These are phyloP conservation scores for Leptonema lineaticorne DNA, from an alignment of 1,140 invertebrate species.

Conservation along the genomic window DNA sequence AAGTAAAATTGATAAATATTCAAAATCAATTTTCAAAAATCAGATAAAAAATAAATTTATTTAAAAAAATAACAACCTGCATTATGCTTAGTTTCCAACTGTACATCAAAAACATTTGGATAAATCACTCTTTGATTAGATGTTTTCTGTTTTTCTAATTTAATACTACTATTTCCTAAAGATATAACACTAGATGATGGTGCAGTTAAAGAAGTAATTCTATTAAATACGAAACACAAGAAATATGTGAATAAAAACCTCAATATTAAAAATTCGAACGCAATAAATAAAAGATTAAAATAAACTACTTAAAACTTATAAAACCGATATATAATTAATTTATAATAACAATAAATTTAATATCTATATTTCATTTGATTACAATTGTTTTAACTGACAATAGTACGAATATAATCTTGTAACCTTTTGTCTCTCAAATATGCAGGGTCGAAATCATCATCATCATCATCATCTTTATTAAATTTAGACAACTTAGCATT, in stretches of 20 bases:
- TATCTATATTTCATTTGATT: constrained; percentile 6
- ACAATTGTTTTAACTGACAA: neutral
- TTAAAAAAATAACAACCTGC: no score
- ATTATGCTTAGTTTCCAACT: constrained; percentile 66
- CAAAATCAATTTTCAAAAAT: no score
- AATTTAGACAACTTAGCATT: constrained; percentile 61
- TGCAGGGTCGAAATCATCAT: constrained; percentile 49
- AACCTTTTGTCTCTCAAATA: constrained; percentile 44
- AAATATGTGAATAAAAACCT: neutral
- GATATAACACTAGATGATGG: constrained; percentile 44
- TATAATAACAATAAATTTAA: no score
- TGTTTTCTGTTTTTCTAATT: constrained; percentile 47
- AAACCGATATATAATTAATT: constrained; percentile 19
- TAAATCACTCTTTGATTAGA: constrained; percentile 62
- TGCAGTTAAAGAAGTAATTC: constrained; percentile 51
- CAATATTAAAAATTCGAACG: no score
- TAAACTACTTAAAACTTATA: constrained; percentile 24
- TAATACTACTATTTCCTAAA: constrained; percentile 40
- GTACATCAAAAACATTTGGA: constrained; percentile 83
- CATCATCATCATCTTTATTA: constrained; percentile 55
- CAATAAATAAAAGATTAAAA: no score
- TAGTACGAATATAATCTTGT: neutral
- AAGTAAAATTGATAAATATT: no score
- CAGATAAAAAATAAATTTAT: no score
- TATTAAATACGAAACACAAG: no score